Evolutionary conservation across 2,113 vertebrate genomes (phyloP), one percentile per base, ranked within the genome.

Genomic region (Channa maculata): DNA sequence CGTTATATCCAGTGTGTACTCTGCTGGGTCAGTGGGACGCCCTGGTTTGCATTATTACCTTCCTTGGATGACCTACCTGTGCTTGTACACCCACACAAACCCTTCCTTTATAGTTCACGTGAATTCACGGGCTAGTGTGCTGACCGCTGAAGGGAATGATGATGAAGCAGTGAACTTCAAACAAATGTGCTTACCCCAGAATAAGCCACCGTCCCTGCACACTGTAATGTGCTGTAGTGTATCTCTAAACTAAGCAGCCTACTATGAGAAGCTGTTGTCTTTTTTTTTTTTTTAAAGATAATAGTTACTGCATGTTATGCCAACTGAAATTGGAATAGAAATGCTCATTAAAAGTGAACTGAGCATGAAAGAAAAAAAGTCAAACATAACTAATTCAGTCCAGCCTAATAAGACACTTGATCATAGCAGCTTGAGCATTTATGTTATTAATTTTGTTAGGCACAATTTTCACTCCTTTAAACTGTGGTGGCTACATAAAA

Each of bases 361-460:
- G 66, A 79, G 82, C 71, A 67, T 88, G 68, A 83, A 80, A 82
- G 79, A 24, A 80, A 79, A 82, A 71, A 79, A 87, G 79, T 82
- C 77, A 79, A 50, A 89, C 70, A 65, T 69, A 82, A 83, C 82
- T 89, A 86, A 93, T 93, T 91, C 73, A 84, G 79, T 71, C 65
- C 53, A 10, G 85, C 68, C 79, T 92, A 92, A 91, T 92, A 85
- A 83, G 83, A 89, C 81, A 92, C 86, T 93, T 88, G 86, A 92
- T 92, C 90, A 88, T 71, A 65, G 39, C 82, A 50, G 57, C 84
- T 84, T 84, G 82, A 93, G 83, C 86, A 78, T 92, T 92, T 88
- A 86, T 81, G 83, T 84, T 81, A 79, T 92, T 90, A 86, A 93
- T 93, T 92, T 87, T 85, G 39, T 67, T 3, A 58, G 81, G 68